Evolutionary conservation across 2,888 invertebrate species (phyloP), one percentile per base, ranked within the genome.

Genomic region (Mesodorylaimus sp.): DNA sequence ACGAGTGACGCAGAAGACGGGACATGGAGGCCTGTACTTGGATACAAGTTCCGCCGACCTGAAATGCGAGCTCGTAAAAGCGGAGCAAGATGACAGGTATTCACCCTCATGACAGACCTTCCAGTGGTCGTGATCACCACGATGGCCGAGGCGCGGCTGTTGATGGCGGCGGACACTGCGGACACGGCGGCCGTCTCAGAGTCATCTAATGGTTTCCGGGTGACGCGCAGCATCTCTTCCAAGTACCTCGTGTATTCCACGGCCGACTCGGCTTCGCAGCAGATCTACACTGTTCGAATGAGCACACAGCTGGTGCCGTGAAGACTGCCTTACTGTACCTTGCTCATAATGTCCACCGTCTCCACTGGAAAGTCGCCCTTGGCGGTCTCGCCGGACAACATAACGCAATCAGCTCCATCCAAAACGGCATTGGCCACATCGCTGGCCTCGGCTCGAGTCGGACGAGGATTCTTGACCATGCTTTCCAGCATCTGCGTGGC

Each of bases 301-400:
- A n/a, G n/a, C n/a, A n/a, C n/a, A n/a, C n/a, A n/a, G n/a, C n/a
- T n/a, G n/a, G n/a, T n/a, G n/a, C n/a, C n/a, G n/a, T n/a, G n/a
- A n/a, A n/a, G n/a, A n/a, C n/a, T n/a, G n/a, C 32, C 32, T 10
- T 10, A 32, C 32, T 55, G 47, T 42, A 72, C 72, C 54, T 63
- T 62, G 54, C 72, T 71, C 74, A 74, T 74, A 52, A 71, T 71
- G 53, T 66, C 62, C 28, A 75, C 84, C 58, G 89, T 83, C 67
- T 88, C 87, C 55, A 89, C 66, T 0, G 93, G 91, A 68, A 89
- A 93, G 59, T 83, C 81, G 44, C 95, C 95, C 75, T 95, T 95
- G 52, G 95, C 95, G 0, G 95, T 95, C 71, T 97, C 95, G n/a
- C 93, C 95, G 1, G 89, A 89, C 67, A 95, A 72, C 95, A 95